Evolutionary conservation across 2,888 invertebrate species (phyloP).

Genomic region (Diaperis boleti): DNA sequence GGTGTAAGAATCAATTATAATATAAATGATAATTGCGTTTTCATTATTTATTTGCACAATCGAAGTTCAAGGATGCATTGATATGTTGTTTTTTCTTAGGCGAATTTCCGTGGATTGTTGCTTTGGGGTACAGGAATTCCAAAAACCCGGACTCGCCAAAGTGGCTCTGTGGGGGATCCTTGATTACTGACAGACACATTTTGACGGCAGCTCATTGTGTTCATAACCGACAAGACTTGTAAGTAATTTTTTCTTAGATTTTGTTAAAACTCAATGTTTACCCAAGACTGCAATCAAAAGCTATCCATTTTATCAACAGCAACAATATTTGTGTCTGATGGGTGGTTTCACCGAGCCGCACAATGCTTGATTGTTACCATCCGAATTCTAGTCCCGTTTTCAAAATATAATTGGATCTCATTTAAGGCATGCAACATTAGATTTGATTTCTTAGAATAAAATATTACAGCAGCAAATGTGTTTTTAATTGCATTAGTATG

Average conservation of each 20-base stretch:
- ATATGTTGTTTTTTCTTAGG: slow-evolving; percentile 65
- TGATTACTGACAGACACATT: slow-evolving; percentile 77
- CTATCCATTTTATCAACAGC: too few species aligned
- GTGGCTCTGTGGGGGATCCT: slow-evolving; percentile 76
- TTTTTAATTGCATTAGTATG: not conserved
- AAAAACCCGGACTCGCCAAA: slow-evolving; percentile 63
- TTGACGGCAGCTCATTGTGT: slow-evolving; percentile 86
- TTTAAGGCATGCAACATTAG: too few species aligned
- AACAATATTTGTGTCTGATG: too few species aligned
- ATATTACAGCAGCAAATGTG: too few species aligned
- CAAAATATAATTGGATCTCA: too few species aligned
- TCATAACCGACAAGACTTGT: slow-evolving; percentile 72
- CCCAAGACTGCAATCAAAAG: too few species aligned
- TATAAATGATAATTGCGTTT: slow-evolving; percentile 3
- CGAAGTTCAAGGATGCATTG: slow-evolving; percentile 10
- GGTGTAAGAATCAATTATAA: not conserved
- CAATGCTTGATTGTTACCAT: too few species aligned
- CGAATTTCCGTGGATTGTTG: slow-evolving; percentile 85
- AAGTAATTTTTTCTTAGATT: slow-evolving; percentile 59
- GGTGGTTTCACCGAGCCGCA: too few species aligned
- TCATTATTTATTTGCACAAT: slow-evolving; percentile 13
- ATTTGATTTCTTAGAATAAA: too few species aligned
- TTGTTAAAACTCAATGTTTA: too few species aligned
- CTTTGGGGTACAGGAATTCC: slow-evolving; percentile 75
- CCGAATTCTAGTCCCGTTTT: too few species aligned